Conservation (phyloP, 2,113 vertebrate species). For the Coryphaenoides rupestris region DNA sequence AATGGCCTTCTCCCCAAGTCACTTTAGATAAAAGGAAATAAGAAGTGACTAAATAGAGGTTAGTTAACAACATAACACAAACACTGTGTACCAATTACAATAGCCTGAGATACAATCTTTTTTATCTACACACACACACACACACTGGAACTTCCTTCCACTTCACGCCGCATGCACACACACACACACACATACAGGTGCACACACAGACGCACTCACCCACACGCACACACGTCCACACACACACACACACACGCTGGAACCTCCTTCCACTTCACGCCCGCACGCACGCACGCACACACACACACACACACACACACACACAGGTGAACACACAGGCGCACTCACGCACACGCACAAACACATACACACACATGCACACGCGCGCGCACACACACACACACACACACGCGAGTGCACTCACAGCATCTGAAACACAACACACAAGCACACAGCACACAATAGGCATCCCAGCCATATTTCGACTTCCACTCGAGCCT, state of each 20-base stretch:
- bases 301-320: slow-evolving; percentile 1
- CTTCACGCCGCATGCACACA: too few species aligned
- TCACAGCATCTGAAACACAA: slow-evolving; percentile 27
- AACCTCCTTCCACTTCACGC: background rate
- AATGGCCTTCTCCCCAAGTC: too few species aligned
- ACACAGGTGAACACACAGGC: slow-evolving; percentile 6
- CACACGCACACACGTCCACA: slow-evolving; percentile 9
- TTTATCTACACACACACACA: too few species aligned
- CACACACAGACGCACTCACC: slow-evolving; percentile 5
- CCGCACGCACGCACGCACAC: background rate
- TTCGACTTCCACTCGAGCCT: slow-evolving; percentile 14
- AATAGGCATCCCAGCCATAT: background rate
- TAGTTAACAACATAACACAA: too few species aligned
- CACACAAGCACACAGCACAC: background rate
- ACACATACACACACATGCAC: slow-evolving; percentile 17
- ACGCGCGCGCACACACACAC: slow-evolving; percentile 23
- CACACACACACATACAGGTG: slow-evolving; percentile 12
- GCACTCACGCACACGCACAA: background rate
- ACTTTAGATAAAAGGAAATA: too few species aligned
- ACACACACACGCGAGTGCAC: slow-evolving; percentile 37
- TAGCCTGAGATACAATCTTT: too few species aligned
- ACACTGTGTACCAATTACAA: too few species aligned
- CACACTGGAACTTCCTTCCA: too few species aligned
- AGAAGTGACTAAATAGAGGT: too few species aligned
- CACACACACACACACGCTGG: slow-evolving; percentile 7